Evolutionary conservation across 2,797 vertebrate genomes (phyloP), one percentile per base, ranked within the genome.

Genomic region (Erithacus rubecula): DNA sequence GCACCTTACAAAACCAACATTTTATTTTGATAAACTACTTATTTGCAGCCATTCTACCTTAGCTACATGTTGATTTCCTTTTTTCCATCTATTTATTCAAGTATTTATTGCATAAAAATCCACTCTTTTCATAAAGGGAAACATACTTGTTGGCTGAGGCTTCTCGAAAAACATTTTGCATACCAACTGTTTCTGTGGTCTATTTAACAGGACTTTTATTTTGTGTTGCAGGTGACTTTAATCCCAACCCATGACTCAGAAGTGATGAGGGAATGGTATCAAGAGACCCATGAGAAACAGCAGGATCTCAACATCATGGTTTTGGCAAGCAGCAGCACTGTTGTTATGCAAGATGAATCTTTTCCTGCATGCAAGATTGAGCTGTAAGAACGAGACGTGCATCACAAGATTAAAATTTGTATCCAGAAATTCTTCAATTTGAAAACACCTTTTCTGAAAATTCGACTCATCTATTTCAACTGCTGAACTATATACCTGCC

Each of bases 301-400:
- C 99, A 99, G 95, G 98, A 99, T 93, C 98, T 99, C 83, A 99
- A 99, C 98, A 99, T 99, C 96, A 99, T 99, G 99, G 99, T 99
- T 94, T 97, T 99, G 96, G 99, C 99, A 77, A 99, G 99, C 98
- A 99, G 99, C 98, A 99, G 99, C 98, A 99, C 99, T 6, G 99
- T 99, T 53, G 99, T 99, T 93, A 99, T 99, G 99, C 99, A 99
- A 98, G 99, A 99, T 46, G 99, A 99, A 95, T 99, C 99, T 91
- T 99, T 99, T 97, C 99, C 99, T 4, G 99, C 99, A 89, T 99
- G 99, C 98, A 99, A 99, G 97, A 99, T 99, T 76, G 99, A 99
- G 96, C 98, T 99, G 99, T 99, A 98, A 98, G 95, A 91, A 93
- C 8, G 3, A 93, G 91, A 89, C 56, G 2, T 65, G 69, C 94